Evolutionary conservation across 2,888 invertebrate genomes (phyloP), one percentile per base, ranked within the genome.

Genomic region (Galerucella calmariensis): DNA sequence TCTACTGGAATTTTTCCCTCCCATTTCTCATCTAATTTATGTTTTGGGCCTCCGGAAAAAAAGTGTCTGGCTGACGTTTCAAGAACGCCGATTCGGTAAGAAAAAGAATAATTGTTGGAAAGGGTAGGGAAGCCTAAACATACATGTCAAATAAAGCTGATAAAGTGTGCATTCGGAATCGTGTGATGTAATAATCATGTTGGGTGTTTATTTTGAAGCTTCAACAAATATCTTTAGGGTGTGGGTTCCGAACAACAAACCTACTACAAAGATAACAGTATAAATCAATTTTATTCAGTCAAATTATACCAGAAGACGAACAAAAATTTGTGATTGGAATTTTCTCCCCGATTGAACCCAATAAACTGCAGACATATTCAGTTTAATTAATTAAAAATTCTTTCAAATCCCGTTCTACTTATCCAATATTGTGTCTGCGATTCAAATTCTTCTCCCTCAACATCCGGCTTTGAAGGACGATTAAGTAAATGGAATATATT

Each of bases 21-120:
- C 27, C 61, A 69, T 72, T 72, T 59, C 65, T 63, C 67, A 14
- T 58, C 51, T 72, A 75, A 75, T 72, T 72, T 71, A 75, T 75
- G 46, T 75, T 67, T 68, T 72, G 63, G 66, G 65, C 71, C 66
- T 51, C 72, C 12, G 48, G 75, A 68, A 41, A 65, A 62, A 67
- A 59, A 72, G 62, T 68, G 48, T 69, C 69, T 75, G 63, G 48
- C 51, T 65, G 69, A 65, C 71, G n/a, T 53, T 53, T 53, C 53
- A n/a, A 53, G 53, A 53, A 53, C 53, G 53, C 16, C 53, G n/a
- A 53, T 14, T 53, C n/a, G n/a, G n/a, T 53, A 53, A 53, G n/a
- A 53, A 8, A 16, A n/a, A 53, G 53, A 53, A 53, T 53, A 53
- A 53, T 53, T 16, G 53, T n/a, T 14, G 14, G 48, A 11, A 48